phyloP scores from a whole-genome alignment of 2,888 invertebrate species.

The Sclerodermus sp. region DNA sequence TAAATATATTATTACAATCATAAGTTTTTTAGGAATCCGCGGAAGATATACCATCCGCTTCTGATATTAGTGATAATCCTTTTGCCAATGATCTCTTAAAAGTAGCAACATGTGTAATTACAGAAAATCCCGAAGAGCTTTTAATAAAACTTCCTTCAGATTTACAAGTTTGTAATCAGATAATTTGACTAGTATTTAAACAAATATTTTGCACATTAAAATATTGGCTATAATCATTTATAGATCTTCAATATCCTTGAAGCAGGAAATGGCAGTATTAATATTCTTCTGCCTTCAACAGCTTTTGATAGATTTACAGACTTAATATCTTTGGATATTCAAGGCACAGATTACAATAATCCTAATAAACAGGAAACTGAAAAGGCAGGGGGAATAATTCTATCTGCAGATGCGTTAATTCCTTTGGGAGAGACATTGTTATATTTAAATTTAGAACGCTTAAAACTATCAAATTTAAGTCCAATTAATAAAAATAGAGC shows the following conservation, averaged over 20 bases:
- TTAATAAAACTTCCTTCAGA: conserved; percentile 39
- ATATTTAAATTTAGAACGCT: conserved; percentile 45
- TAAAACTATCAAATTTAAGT: conserved; percentile 38
- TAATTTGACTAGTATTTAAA: not conserved
- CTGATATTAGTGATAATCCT: conserved; percentile 22
- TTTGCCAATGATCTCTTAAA: conserved; percentile 38
- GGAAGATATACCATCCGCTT: too few relatives aligned
- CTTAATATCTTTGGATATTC: conserved; percentile 64
- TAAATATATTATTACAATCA: not conserved
- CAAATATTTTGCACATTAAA: not conserved
- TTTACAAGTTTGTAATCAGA: conserved; percentile 34
- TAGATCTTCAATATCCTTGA: conserved; percentile 47
- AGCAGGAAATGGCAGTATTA: conserved; percentile 38
- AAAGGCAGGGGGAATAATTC: conserved; percentile 33
- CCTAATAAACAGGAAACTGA: conserved; percentile 14
- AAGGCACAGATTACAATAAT: conserved; percentile 57
- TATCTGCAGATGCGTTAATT: conserved; percentile 43
- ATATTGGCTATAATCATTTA: conserved; percentile 9
- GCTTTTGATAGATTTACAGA: conserved; percentile 59
- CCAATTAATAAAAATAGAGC: conserved; percentile 35
- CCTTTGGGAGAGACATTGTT: conserved; percentile 40
- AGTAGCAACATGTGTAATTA: conserved; percentile 44
- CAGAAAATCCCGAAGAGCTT: conserved; percentile 36
- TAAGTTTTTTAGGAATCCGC: not conserved
- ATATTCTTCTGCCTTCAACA: conserved; percentile 50